These are phyloP conservation scores for Uropetala carovei DNA, from an alignment of 2,888 invertebrate species.

Conservation along the genomic window DNA sequence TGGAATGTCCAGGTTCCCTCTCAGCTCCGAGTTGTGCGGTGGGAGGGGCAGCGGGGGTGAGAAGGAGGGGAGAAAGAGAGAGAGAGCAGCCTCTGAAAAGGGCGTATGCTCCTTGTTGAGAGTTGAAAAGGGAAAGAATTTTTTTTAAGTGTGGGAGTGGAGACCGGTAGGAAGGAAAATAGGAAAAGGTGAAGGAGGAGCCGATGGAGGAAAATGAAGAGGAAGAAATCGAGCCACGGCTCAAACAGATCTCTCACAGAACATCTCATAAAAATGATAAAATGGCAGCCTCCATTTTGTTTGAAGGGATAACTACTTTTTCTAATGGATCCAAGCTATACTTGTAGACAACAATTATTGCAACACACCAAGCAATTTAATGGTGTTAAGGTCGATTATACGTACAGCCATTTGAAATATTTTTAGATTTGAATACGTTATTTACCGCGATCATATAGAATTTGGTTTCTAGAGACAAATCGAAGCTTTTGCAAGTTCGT, in stretches of 20 bases:
- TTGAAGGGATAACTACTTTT: neutral
- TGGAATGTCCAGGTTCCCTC: constrained; percentile 58
- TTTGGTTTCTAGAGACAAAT: too few relatives aligned
- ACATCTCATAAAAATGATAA: neutral
- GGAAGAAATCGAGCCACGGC: neutral
- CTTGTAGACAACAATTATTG: too few relatives aligned
- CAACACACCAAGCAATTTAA: too few relatives aligned
- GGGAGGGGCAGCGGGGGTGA: neutral
- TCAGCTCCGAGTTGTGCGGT: neutral
- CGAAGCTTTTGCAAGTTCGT: too few relatives aligned
- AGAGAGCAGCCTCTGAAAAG: constrained; percentile 21
- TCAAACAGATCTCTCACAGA: neutral
- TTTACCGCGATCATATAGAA: too few relatives aligned
- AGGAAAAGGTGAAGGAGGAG: neutral
- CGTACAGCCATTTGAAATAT: too few relatives aligned
- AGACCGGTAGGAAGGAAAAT: neutral
- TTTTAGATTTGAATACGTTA: too few relatives aligned
- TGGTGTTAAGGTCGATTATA: too few relatives aligned
- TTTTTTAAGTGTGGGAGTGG: neutral
- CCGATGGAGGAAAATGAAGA: neutral
- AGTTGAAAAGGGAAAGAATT: constrained; percentile 8
- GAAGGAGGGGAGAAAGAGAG: neutral
- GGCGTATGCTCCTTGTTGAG: constrained; percentile 34
- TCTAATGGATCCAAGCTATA: too few relatives aligned
- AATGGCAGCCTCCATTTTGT: neutral